Base-by-base conservation (phyloP, 1,140 invertebrate species). In the Meloidogyne chitwoodi region DNA sequence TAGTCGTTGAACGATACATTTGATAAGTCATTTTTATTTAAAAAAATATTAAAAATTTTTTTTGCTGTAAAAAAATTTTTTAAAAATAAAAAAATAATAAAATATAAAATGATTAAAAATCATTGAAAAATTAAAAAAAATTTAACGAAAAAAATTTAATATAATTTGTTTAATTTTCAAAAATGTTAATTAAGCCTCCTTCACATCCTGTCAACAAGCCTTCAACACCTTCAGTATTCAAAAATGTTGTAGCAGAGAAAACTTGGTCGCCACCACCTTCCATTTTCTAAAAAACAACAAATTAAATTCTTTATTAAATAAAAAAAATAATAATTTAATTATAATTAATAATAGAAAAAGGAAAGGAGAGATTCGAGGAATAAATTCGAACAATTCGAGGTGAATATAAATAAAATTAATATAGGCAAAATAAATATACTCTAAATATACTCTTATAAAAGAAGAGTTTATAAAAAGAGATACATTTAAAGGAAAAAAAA, bases 1-100 rank as follows among this genome's bases (percentile, higher is more conserved):
- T 90, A 1, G 96, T 99, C 19, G 96, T 98, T 85, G 97, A 97
- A 88, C 96, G 91, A 88, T 99, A 98, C 22, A 98, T 89, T 89
- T 98, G 95, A 90, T 99, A 97, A 80, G 93, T 92, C 93, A 94
- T 94, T 87, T 96, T 83, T 79, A 2, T 38, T 27, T 12, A 8
- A 22, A 73, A 27, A 26, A 27, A 61, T 1, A n/a, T 19, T 22
- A 38, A 5, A 44, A 44, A 10, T 44, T n/a, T 69, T 56, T 29
- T 68, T 26, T 14, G 6, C 38, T 26, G 16, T 8, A 11, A 29
- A 63, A n/a, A 68, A 27, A 29, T 29, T 27, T 16, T 31, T 77
- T 0, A 77, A 77, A 5, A 77, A 24, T 14, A 12, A 77, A 48
- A 62, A 44, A 26, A 22, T n/a, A n/a, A n/a, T n/a, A 56, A 19